Evolutionary conservation across 2,888 invertebrate species (phyloP).

Genomic region (Augiades crinisus): DNA sequence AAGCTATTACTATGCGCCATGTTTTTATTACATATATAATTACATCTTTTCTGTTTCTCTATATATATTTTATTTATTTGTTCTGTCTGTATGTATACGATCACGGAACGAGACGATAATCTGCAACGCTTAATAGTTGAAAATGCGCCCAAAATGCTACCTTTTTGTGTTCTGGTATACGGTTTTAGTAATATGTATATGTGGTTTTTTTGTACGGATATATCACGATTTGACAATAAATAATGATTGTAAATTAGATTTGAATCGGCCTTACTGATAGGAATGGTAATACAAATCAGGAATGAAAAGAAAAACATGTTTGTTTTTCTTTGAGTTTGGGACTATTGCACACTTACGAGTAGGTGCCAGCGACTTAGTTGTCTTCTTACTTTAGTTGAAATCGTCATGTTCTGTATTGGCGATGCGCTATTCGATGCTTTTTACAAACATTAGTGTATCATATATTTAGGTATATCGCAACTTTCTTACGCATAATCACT

Average conservation of each 20-base stretch:
- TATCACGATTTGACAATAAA: conserved; percentile 1
- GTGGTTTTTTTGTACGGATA: conserved; percentile 4
- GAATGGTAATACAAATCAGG: too few species aligned
- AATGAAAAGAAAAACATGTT: too few species aligned
- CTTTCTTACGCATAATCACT: too few species aligned
- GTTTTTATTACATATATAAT: conserved; percentile 25
- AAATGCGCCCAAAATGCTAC: conserved; percentile 35
- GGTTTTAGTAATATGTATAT: conserved; percentile 26
- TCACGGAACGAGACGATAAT: conserved; percentile 48
- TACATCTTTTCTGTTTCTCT: conserved; percentile 15
- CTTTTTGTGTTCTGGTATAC: conserved; percentile 37
- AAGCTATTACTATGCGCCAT: background rate
- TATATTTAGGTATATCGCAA: too few species aligned
- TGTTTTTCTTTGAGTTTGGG: too few species aligned
- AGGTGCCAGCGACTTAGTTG: too few species aligned
- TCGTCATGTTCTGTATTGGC: too few species aligned
- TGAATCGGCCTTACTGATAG: too few species aligned
- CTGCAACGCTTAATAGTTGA: conserved; percentile 38
- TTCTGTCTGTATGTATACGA: conserved; percentile 21
- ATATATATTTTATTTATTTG: conserved; percentile 24
- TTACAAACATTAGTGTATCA: too few species aligned
- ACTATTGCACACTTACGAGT: too few species aligned
- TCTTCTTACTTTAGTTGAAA: too few species aligned
- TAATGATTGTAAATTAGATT: background rate
- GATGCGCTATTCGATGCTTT: too few species aligned